Base-by-base conservation (phyloP, 2,113 vertebrate genomes). In the Centrocercus urophasianus region DNA sequence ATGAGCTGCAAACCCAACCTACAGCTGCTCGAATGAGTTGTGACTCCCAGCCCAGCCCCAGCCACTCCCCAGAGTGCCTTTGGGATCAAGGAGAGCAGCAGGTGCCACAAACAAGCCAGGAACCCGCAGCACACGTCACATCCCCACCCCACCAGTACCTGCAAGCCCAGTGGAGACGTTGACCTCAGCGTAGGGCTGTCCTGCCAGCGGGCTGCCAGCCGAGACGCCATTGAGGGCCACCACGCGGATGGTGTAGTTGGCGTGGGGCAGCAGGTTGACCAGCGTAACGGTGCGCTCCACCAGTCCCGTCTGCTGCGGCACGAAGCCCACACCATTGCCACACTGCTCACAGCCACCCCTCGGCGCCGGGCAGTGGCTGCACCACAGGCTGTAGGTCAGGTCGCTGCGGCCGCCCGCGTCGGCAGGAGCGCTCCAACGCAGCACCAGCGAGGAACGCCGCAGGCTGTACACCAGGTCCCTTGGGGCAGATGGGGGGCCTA, bases 181-280 rank as follows among this genome's bases (percentile, higher is more conserved):
- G 96, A 99, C 98, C 96, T 99, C 98, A 0, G 98, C 97, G 57
- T 98, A 99, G 93, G 98, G 98, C 97, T 98, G 98, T 50, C 97
- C 97, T 15, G 96, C 95, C 65, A 94, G 97, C 28, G 98, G 98
- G 90, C 98, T 97, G 24, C 98, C 75, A 8, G 98, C 98, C 0
- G 99, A 99, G 59, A 99, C 99, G 0, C 99, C 99, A 25, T 99
- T 99, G 76, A 98, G 91, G 15, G 99, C 99, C 2, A 97, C 98
- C 81, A 99, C 99, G 0, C 98, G 98, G 95, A 99, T 99, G 40
- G 98, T 98, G 98, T 99, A 99, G 98, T 98, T 99, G 96, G 95
- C 97, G 22, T 98, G 98, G 14, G 99, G 98, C 83, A 98, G 97
- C n/a, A 99, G 98, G 96, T 99, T 99, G 36, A 99, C 96, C 96